A percentile compares a stretch with the other conserved stretches of the same genome.
Conservation (phyloP, 2,888 invertebrate species). For the Ennomos fuscantarius region DNA sequence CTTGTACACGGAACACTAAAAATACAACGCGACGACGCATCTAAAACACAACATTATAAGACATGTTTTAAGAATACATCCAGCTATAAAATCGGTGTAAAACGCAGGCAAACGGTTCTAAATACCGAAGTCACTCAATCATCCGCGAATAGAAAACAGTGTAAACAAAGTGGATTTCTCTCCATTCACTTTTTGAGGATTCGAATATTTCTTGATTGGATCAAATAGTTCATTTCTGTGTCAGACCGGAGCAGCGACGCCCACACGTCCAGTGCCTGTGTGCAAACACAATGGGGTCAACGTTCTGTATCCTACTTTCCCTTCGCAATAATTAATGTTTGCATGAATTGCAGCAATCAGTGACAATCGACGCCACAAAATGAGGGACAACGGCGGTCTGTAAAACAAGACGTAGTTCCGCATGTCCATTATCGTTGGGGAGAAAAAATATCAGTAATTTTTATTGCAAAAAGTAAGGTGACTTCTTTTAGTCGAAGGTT, state of each 20-base stretch:
- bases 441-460: too few relatives aligned
- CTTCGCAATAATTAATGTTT: slow-evolving; percentile 50
- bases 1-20: slow-evolving; percentile 18
- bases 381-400: too few relatives aligned
- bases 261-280: slow-evolving; percentile 36
- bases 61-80: slow-evolving; percentile 17
- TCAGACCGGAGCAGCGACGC: slow-evolving; percentile 21
- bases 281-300: slow-evolving; percentile 59
- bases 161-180: slow-evolving; percentile 48
- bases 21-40: slow-evolving; percentile 15
- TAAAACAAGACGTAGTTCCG: too few relatives aligned
- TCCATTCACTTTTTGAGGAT: slow-evolving; percentile 47
- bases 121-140: slow-evolving; percentile 43
- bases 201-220: slow-evolving; percentile 25
- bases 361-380: slow-evolving; percentile 4
- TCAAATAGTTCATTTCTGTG: slow-evolving; percentile 3
- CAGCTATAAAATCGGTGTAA: slow-evolving; percentile 25
- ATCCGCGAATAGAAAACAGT: slow-evolving; percentile 54
- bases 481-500: too few relatives aligned
- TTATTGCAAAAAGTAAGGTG: too few relatives aligned
- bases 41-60: slow-evolving; percentile 26
- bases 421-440: too few relatives aligned
- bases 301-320: slow-evolving; percentile 71
- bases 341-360: slow-evolving; percentile 43
- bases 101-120: slow-evolving; percentile 27